These are phyloP conservation scores for Apogon hyalosoma DNA, from an alignment of 2,797 vertebrate species.

Conservation along the genomic window DNA sequence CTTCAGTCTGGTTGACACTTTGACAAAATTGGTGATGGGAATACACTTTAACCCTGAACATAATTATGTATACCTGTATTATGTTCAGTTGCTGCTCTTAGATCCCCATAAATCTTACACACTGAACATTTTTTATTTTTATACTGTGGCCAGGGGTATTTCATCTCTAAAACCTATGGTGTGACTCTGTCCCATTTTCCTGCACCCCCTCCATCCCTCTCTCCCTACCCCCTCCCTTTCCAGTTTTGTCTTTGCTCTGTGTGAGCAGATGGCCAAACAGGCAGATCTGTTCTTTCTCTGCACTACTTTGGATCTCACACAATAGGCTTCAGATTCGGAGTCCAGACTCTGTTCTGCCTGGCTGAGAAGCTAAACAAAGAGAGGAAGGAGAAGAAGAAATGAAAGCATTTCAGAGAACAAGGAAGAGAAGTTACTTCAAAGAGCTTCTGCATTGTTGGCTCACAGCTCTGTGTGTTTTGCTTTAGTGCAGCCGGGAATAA, in stretches of 20 bases:
- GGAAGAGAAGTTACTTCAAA: conserved; percentile 46
- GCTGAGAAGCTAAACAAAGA: conserved; percentile 69
- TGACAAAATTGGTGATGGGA: no score
- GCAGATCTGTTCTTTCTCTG: conserved; percentile 67
- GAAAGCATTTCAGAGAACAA: conserved; percentile 37
- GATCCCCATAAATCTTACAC: no score
- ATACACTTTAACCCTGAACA: neutral
- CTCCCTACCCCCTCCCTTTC: conserved; percentile 2
- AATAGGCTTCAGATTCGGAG: conserved; percentile 66
- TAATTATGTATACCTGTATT: no score
- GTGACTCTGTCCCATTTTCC: neutral
- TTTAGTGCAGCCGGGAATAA: neutral
- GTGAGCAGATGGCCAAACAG: conserved; percentile 76
- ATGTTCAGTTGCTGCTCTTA: no score
- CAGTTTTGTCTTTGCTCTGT: conserved; percentile 53
- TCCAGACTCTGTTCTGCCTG: conserved; percentile 52
- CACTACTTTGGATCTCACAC: conserved; percentile 69
- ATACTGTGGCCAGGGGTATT: neutral
- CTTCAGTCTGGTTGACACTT: no score
- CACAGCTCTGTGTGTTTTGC: conserved; percentile 22
- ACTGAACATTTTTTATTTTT: conserved; percentile 1
- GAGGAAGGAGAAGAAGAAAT: conserved; percentile 57
- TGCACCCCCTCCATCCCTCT: neutral
- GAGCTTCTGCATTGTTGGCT: conserved; percentile 37
- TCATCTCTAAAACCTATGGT: neutral